Percentiles rank a stretch among this genome's conserved stretches.
Evolutionary conservation across 2,113 vertebrate genomes (phyloP).

Genomic region (Corythornis cristatus): DNA sequence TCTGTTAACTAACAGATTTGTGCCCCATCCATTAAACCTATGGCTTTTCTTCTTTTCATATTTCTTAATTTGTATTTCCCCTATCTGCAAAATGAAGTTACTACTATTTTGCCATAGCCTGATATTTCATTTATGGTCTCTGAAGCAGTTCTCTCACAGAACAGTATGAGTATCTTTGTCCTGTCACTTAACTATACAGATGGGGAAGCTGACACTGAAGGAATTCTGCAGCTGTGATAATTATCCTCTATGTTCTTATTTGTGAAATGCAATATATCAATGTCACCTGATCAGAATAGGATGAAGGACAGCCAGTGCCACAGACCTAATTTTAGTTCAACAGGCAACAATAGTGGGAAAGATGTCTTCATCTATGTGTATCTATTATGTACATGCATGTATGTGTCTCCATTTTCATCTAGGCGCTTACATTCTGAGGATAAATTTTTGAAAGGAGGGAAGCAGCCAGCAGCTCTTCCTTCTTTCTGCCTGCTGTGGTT

Average conservation of each 20-base stretch:
- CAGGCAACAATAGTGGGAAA: not conserved
- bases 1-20: not conserved
- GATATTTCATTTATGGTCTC: not conserved
- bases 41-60: not conserved
- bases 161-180: not conserved
- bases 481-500: not conserved
- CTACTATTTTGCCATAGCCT: not conserved
- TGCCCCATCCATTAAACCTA: rapidly evolving
- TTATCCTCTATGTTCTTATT: not conserved
- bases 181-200: not conserved
- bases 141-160: not conserved
- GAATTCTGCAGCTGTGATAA: slow-evolving; percentile 6
- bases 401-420: not conserved
- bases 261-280: not conserved
- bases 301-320: not conserved
- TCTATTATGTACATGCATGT: not conserved
- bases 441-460: not conserved
- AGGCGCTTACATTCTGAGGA: not conserved
- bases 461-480: not conserved
- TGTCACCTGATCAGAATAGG: not conserved
- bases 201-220: not conserved
- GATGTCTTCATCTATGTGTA: not conserved
- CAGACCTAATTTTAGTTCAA: not conserved
- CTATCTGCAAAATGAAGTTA: not conserved
- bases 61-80: not conserved